Evolutionary conservation across 2,888 invertebrate genomes (phyloP).

Genomic region (Thalpophila matura): DNA sequence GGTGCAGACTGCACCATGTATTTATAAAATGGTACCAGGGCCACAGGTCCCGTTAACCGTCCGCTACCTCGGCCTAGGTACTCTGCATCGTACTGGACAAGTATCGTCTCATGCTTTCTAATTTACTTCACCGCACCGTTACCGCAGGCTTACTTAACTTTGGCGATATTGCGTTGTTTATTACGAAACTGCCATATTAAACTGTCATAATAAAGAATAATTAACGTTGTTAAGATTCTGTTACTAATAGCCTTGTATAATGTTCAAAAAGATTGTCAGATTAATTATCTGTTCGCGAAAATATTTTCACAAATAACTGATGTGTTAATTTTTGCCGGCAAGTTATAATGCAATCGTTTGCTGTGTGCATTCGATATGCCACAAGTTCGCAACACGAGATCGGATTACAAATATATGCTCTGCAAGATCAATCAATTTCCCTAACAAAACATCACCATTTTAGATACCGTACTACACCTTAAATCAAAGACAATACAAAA

Average conservation of each 20-base stretch:
- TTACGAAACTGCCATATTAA: slow-evolving; percentile 33
- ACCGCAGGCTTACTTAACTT: slow-evolving; percentile 52
- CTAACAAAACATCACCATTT: slow-evolving; percentile 2
- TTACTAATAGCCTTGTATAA: slow-evolving; percentile 7
- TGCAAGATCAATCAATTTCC: slow-evolving; percentile 7
- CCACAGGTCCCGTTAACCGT: slow-evolving; percentile 47
- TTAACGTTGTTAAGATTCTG: not conserved
- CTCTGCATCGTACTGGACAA: slow-evolving; percentile 33
- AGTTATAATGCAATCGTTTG: slow-evolving; percentile 35
- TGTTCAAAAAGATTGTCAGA: slow-evolving; percentile 8
- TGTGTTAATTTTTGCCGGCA: slow-evolving; percentile 26
- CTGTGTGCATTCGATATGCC: slow-evolving; percentile 18
- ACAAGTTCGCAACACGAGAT: slow-evolving; percentile 16
- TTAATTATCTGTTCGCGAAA: slow-evolving; percentile 12
- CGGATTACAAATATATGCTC: slow-evolving; percentile 6
- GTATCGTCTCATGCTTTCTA: slow-evolving; percentile 67
- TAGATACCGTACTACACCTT: not conserved
- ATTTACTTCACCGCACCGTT: slow-evolving; percentile 58
- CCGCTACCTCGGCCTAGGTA: slow-evolving; percentile 18
- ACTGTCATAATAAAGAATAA: slow-evolving; percentile 22
- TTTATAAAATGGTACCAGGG: slow-evolving; percentile 8
- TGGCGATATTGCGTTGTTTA: slow-evolving; percentile 36
- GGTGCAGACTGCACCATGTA: not conserved
- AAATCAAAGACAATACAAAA: slow-evolving; percentile 13
- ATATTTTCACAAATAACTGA: slow-evolving; percentile 19